Percentiles rank a stretch among this genome's conserved stretches.
These are phyloP conservation scores for Cordylochernes scorpioides DNA, from an alignment of 2,888 invertebrate species.

Conservation along the genomic window DNA sequence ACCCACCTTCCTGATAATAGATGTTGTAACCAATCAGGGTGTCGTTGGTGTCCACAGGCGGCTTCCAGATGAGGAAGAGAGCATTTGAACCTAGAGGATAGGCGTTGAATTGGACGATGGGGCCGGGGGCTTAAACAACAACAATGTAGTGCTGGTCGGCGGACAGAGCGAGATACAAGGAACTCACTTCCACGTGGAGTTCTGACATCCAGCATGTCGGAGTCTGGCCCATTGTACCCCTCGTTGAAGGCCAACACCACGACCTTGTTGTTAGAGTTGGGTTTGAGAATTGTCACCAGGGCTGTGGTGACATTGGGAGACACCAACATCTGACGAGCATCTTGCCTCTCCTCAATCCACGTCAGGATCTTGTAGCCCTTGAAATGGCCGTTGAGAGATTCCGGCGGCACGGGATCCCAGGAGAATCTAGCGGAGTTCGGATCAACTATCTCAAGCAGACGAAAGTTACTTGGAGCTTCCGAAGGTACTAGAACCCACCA, in stretches of 20 bases:
- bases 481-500: slow-evolving; percentile 41
- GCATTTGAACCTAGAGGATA: slow-evolving; percentile 66
- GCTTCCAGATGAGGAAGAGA: slow-evolving; percentile 66
- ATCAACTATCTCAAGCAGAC: slow-evolving; percentile 42
- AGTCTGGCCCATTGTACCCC: slow-evolving; percentile 61
- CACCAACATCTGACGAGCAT: no score
- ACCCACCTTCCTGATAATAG: slow-evolving; percentile 39
- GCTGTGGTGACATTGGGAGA: slow-evolving; percentile 39
- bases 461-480: slow-evolving; percentile 54
- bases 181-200: slow-evolving; percentile 51
- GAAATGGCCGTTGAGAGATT: slow-evolving; percentile 63
- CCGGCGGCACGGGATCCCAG: slow-evolving; percentile 57
- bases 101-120: slow-evolving; percentile 54
- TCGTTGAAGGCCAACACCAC: slow-evolving; percentile 71
- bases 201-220: slow-evolving; percentile 50
- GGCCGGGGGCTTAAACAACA: slow-evolving; percentile 36
- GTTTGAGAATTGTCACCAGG: slow-evolving; percentile 48
- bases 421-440: slow-evolving; percentile 55
- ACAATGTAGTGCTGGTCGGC: background rate
- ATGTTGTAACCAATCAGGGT: slow-evolving; percentile 70
- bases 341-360: no score
- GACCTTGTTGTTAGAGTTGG: slow-evolving; percentile 59
- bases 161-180: slow-evolving; percentile 2
- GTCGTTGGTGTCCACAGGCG: slow-evolving; percentile 73
- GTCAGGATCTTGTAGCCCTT: slow-evolving; percentile 86